Evolutionary conservation across 1,140 invertebrate genomes (phyloP).

Genomic region (Thrips palmi): DNA sequence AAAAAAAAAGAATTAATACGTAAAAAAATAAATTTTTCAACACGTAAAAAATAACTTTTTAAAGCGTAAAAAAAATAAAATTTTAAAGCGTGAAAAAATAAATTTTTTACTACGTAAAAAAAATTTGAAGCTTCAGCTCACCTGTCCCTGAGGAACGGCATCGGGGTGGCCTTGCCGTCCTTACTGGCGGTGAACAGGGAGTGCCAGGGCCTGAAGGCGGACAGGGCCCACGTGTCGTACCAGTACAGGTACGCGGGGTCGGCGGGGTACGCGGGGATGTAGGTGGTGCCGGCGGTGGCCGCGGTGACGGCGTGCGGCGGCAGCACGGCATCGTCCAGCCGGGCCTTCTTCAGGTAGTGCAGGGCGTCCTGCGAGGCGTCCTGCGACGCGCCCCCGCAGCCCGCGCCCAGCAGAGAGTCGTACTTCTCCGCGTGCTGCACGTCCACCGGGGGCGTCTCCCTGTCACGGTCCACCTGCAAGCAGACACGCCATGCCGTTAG

Average conservation of each 20-base stretch:
- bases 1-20: background rate
- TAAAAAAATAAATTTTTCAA: constrained; percentile 1
- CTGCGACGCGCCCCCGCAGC: no score
- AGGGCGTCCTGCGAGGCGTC: no score
- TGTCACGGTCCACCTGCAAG: no score
- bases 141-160: constrained; percentile 14
- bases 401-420: no score
- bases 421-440: no score
- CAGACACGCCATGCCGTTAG: no score
- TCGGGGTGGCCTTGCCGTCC: constrained; percentile 13
- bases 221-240: constrained; percentile 14
- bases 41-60: background rate
- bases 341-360: constrained; percentile 14
- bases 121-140: no score
- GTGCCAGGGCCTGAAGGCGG: constrained; percentile 13
- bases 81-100: background rate
- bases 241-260: constrained; percentile 14
- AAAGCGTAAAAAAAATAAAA: background rate
- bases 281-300: no score
- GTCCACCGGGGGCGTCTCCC: no score
- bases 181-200: constrained; percentile 7
- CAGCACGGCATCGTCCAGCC: constrained; percentile 13
- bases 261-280: no score
- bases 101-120: constrained; percentile 3
- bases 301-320: constrained; percentile 2